Evolutionary conservation across 2,797 vertebrate genomes (phyloP).

Genomic region (Helarctos malayanus): DNA sequence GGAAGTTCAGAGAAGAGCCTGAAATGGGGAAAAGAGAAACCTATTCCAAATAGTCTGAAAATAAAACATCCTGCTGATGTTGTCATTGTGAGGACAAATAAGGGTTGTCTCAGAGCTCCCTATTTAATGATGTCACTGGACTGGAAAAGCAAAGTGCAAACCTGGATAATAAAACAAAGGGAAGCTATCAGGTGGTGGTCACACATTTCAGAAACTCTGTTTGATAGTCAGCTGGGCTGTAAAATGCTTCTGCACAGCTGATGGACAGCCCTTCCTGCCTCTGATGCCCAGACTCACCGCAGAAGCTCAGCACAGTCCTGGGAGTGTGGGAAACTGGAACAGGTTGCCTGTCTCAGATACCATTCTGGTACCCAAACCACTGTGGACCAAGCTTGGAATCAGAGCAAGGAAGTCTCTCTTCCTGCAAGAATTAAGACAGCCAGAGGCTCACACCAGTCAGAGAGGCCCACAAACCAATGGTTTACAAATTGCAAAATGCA

Average conservation of each 20-base stretch:
- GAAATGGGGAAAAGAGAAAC: not conserved
- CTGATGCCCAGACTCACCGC: not conserved
- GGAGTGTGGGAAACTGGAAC: not conserved
- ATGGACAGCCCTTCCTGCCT: not conserved
- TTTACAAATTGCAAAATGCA: not conserved
- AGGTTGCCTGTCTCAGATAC: accelerated
- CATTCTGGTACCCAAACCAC: not conserved
- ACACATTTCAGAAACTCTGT: not conserved
- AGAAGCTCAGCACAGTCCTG: not conserved
- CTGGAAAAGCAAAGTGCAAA: not conserved
- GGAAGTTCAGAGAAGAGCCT: not conserved
- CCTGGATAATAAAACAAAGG: not conserved
- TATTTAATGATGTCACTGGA: not conserved
- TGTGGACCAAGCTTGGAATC: not conserved
- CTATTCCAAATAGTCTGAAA: slow-evolving; percentile 21
- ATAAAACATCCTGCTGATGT: slow-evolving; percentile 13
- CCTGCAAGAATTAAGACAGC: not conserved
- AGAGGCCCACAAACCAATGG: not conserved
- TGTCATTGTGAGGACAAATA: not conserved
- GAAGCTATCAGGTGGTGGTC: not conserved
- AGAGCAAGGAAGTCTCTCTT: not conserved
- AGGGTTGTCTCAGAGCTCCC: not conserved
- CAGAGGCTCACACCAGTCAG: not conserved
- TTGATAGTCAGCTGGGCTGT: not conserved
- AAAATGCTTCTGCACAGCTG: not conserved